Evolutionary conservation across 2,113 vertebrate genomes (phyloP).

Genomic region (Tauraco erythrolophus): DNA sequence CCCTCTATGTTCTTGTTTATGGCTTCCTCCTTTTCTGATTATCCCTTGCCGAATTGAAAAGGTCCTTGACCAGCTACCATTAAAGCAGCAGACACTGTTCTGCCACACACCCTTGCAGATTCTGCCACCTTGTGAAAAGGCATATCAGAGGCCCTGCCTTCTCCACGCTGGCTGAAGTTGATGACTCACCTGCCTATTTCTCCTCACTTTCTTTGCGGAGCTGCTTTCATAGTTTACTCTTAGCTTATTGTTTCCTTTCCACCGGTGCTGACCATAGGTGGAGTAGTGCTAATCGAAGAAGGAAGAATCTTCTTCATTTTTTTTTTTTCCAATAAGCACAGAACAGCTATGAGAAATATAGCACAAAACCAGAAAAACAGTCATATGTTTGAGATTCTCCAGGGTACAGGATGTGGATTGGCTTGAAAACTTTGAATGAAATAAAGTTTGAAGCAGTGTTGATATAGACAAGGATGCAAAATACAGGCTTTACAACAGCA

Average conservation of each 20-base stretch:
- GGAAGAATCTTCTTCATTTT: background rate
- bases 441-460: constrained; percentile 37
- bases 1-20: background rate
- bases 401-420: background rate
- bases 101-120: background rate
- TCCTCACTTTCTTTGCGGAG: background rate
- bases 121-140: background rate
- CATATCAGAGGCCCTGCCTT: background rate
- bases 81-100: background rate
- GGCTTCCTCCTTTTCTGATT: background rate
- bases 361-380: background rate
- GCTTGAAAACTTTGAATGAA: constrained; percentile 30
- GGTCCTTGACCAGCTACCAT: background rate
- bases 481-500: constrained; percentile 29
- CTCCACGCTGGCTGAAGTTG: background rate
- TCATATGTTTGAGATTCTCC: background rate
- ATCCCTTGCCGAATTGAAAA: background rate
- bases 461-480: constrained; percentile 26
- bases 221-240: background rate
- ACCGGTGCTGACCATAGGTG: background rate
- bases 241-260: background rate
- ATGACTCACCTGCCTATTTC: background rate
- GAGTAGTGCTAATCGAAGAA: background rate
- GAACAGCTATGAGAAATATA: background rate
- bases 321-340: background rate